Conservation (phyloP, 2,888 invertebrate species). For the Nomada fabriciana region DNA sequence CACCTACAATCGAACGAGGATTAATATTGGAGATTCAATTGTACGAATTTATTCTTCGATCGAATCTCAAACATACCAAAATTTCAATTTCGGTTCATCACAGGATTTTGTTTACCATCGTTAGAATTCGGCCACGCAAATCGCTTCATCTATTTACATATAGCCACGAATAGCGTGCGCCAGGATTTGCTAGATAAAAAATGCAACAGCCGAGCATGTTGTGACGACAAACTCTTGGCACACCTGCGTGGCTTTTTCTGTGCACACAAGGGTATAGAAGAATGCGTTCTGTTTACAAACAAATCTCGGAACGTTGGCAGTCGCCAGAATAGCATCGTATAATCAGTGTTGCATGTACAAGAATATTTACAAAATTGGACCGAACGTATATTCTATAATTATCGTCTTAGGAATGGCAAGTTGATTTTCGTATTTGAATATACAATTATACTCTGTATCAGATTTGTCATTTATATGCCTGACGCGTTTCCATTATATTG, state of each 20-base stretch:
- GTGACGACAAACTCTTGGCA: constrained; percentile 57
- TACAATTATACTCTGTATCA: too few species aligned
- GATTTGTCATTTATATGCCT: too few species aligned
- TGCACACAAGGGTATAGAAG: constrained; percentile 4
- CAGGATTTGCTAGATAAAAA: constrained; percentile 60
- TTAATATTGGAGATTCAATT: not conserved
- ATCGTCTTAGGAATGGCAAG: not conserved
- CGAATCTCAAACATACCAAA: not conserved
- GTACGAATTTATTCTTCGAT: not conserved
- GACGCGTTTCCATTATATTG: too few species aligned
- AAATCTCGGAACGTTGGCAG: constrained; percentile 48
- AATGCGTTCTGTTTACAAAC: constrained; percentile 39
- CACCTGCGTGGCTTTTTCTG: constrained; percentile 19
- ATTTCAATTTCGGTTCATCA: not conserved
- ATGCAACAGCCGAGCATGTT: constrained; percentile 59
- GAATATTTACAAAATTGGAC: not conserved
- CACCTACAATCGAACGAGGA: not conserved
- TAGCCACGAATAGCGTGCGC: constrained; percentile 17
- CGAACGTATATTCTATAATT: not conserved
- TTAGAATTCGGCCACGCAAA: constrained; percentile 28
- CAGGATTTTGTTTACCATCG: constrained; percentile 3
- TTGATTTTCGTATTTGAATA: not conserved
- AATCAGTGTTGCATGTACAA: not conserved
- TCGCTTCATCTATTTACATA: constrained; percentile 20
- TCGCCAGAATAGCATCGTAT: not conserved